These are phyloP conservation scores for Chaetops frenatus DNA, from an alignment of 2,113 vertebrate genomes.

Conservation along the genomic window DNA sequence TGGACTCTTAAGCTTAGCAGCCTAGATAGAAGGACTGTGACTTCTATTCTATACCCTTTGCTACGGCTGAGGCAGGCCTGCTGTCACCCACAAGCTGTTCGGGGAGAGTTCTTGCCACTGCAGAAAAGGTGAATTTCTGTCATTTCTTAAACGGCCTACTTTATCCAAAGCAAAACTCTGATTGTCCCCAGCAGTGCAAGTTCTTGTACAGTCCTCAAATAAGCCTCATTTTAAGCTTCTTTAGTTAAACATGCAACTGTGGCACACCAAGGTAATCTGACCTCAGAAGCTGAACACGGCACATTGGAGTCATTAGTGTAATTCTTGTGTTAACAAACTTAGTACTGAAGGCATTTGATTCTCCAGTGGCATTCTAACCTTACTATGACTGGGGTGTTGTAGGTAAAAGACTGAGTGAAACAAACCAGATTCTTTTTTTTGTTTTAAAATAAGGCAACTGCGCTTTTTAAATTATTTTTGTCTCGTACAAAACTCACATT, in stretches of 20 bases:
- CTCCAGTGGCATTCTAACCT: background rate
- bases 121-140: constrained; percentile 87
- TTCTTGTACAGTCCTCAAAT: background rate
- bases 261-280: background rate
- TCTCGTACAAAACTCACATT: background rate
- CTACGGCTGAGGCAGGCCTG: constrained; percentile 94
- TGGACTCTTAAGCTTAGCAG: constrained; percentile 94
- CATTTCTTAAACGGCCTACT: background rate
- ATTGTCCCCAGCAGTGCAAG: background rate
- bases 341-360: background rate
- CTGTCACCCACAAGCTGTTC: constrained; percentile 96
- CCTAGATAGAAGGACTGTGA: constrained; percentile 91
- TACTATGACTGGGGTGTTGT: background rate
- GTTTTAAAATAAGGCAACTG: background rate
- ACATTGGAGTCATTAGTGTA: background rate
- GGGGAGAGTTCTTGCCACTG: constrained; percentile 95
- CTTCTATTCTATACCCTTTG: constrained; percentile 89
- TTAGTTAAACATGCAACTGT: background rate
- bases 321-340: background rate
- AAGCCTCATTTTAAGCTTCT: background rate
- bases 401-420: background rate
- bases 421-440: background rate
- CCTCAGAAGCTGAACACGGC: background rate
- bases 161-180: background rate
- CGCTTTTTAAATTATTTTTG: background rate